These are phyloP conservation scores for Takifugu bimaculatus DNA, from an alignment of 2,113 vertebrate species.

Conservation along the genomic window DNA sequence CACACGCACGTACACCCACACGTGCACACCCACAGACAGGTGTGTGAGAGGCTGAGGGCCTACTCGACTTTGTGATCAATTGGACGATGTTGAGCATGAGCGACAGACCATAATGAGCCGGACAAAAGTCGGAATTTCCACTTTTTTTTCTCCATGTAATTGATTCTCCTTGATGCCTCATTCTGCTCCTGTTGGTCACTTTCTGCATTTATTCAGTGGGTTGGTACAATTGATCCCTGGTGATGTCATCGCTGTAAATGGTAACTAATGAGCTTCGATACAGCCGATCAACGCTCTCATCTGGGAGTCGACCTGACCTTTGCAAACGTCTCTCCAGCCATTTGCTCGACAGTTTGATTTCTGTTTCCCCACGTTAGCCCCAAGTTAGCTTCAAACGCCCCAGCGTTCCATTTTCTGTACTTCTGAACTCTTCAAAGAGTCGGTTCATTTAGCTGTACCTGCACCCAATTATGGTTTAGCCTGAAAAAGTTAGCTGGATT, in stretches of 20 bases:
- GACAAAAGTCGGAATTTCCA: conserved; percentile 17
- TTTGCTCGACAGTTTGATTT: too few relatives aligned
- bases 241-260: conserved; percentile 5
- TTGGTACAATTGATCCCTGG: conserved; percentile 1
- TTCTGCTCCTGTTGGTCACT: conserved; percentile 4
- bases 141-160: conserved; percentile 24
- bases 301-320: background rate
- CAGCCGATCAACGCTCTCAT: too few relatives aligned
- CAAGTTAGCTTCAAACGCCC: too few relatives aligned
- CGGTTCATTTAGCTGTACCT: too few relatives aligned
- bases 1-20: conserved; percentile 8
- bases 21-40: conserved; percentile 5
- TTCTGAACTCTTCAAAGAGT: too few relatives aligned
- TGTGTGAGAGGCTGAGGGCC: background rate
- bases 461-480: too few relatives aligned
- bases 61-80: background rate
- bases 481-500: too few relatives aligned
- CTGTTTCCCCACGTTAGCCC: too few relatives aligned
- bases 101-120: conserved; percentile 16
- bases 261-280: conserved; percentile 5
- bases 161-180: conserved; percentile 30
- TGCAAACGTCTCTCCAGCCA: too few relatives aligned
- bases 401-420: too few relatives aligned
- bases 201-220: conserved; percentile 5
- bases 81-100: background rate